phyloP scores from a whole-genome alignment of 2,888 invertebrate genomes.

The Nasonovia ribisnigri region DNA sequence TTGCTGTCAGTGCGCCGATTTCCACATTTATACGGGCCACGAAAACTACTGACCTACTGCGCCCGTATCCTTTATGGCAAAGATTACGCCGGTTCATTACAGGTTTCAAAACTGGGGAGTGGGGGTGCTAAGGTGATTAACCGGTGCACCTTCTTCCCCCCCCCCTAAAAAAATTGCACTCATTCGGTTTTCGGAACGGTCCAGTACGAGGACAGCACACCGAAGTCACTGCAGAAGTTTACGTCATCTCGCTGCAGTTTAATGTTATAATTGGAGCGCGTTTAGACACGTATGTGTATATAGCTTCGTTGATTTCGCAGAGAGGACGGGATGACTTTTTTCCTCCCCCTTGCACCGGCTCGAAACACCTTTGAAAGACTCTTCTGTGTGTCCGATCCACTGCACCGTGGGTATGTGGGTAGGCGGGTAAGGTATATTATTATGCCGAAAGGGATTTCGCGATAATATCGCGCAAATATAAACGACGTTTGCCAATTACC shows the following conservation, averaged over 20 bases:
- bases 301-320: too few relatives aligned
- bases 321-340: background rate
- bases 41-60: too few relatives aligned
- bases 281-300: too few relatives aligned
- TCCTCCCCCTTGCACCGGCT: background rate
- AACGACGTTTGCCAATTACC: background rate
- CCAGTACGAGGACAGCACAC: background rate
- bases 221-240: background rate
- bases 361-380: background rate
- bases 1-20: too few relatives aligned
- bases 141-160: fast-evolving
- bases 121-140: background rate
- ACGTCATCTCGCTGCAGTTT: too few relatives aligned
- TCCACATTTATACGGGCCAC: too few relatives aligned
- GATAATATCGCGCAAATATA: background rate
- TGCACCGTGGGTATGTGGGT: background rate
- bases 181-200: background rate
- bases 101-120: background rate
- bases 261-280: too few relatives aligned
- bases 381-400: background rate
- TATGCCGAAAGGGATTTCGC: background rate
- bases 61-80: too few relatives aligned
- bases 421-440: background rate
- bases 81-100: too few relatives aligned
- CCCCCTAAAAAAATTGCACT: background rate